Evolutionary conservation across 2,797 vertebrate genomes (phyloP).

Genomic region (Dendrocincla fuliginosa): DNA sequence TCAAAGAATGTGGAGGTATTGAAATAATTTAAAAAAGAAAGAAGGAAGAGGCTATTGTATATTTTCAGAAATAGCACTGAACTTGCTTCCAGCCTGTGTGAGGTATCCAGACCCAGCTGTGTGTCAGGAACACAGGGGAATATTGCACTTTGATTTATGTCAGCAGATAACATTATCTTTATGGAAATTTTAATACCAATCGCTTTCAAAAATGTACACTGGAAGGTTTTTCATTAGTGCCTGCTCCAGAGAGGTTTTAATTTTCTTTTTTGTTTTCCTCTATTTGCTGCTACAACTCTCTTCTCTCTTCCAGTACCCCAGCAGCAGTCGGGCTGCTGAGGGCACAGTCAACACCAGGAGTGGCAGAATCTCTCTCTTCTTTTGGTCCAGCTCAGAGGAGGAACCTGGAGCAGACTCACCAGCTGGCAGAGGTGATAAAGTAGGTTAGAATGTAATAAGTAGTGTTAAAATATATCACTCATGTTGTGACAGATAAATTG

Average conservation of each 20-base stretch:
- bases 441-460: slow-evolving; percentile 44
- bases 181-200: neutral
- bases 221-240: neutral
- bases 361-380: neutral
- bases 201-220: neutral
- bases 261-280: neutral
- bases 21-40: neutral
- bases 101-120: neutral
- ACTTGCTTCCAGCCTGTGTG: neutral
- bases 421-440: slow-evolving; percentile 53
- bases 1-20: neutral
- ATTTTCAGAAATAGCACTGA: neutral
- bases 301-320: neutral
- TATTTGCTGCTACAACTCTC: neutral
- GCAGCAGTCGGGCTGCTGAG: neutral
- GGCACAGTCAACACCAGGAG: neutral
- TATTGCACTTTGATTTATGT: neutral
- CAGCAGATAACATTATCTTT: neutral
- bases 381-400: neutral
- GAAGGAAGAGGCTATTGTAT: neutral
- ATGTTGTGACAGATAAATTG: slow-evolving; percentile 63
- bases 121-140: neutral
- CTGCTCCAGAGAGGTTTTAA: rapidly evolving
- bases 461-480: slow-evolving; percentile 24
- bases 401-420: neutral